Evolutionary conservation across 2,113 vertebrate genomes (phyloP).

Genomic region (Tachycineta bicolor): DNA sequence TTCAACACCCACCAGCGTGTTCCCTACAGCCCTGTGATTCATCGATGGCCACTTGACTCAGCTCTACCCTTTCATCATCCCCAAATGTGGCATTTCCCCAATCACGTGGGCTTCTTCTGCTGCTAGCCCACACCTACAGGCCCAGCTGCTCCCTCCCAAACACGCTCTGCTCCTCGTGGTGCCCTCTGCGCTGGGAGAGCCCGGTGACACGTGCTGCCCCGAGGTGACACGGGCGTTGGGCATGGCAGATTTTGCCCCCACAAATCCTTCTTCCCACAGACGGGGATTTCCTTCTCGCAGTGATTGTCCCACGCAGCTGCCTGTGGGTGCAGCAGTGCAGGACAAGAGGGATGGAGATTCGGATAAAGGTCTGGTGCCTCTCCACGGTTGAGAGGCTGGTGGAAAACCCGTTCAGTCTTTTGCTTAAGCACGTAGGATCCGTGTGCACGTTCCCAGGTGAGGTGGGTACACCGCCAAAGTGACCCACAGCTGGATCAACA

Average conservation of each 20-base stretch:
- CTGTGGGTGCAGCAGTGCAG: rapidly evolving
- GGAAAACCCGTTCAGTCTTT: background rate
- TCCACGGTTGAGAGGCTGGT: background rate
- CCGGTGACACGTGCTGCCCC: background rate
- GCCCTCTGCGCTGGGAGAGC: background rate
- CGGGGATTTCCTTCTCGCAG: rapidly evolving
- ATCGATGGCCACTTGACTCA: background rate
- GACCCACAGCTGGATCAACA: background rate
- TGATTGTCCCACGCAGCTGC: rapidly evolving
- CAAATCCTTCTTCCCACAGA: background rate
- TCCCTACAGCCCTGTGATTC: constrained; percentile 23
- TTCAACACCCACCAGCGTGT: background rate
- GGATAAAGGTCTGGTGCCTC: background rate
- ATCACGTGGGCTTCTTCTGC: background rate
- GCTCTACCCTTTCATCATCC: background rate
- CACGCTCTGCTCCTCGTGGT: background rate
- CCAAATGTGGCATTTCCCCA: background rate
- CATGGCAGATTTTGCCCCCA: rapidly evolving
- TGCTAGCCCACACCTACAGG: background rate
- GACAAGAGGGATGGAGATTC: background rate
- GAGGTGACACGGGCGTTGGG: background rate
- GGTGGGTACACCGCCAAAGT: background rate
- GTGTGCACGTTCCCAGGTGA: background rate
- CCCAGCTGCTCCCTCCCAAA: constrained; percentile 11
- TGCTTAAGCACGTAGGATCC: background rate